Evolutionary conservation across 2,797 vertebrate species (phyloP), one percentile per base, ranked within the genome.

Genomic region (Peromyscus melanophrys): DNA sequence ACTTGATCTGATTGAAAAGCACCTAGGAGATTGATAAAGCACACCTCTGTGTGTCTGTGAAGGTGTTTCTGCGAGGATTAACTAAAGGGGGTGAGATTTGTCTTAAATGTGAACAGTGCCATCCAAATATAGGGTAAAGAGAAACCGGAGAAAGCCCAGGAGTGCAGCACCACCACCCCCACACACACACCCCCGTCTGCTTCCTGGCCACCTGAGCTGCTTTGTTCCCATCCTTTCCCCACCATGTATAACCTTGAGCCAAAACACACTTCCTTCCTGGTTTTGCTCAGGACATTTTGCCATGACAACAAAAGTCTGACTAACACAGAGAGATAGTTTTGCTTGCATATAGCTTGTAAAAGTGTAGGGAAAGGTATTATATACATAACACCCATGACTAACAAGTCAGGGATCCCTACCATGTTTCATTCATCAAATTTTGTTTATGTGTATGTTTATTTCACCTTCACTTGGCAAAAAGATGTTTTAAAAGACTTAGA

Each of bases 281-380:
- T 86, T 86, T 85, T 85, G 61, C 40, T 63, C n/a, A 65, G 40
- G 27, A 52, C 49, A 37, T 85, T 85, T 85, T 67, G 11, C 19
- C 31, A 34, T 49, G 49, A 21, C 10, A 84, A 52, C 19, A 14
- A 52, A 69, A 86, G 43, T n/a, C 83, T 49, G 11, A 82, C 55
- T 82, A 59, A 59, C n/a, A 23, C 43, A 85, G 85, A 92, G 71
- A 94, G 55, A 57, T 40, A 69, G 55, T 57, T 31, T 89, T 80
- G 61, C 85, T 83, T 89, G 46, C 19, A 40, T 40, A 89, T 13
- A 73, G 31, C 46, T 63, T 95, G 84, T 78, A 80, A 80, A 94
- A 89, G 37, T 80, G 63, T 69, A 96, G 59, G 59, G 49, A n/a
- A 82, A 29, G 80, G 83, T 40, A 7, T 40, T 46, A 3, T 46